Base-by-base conservation (phyloP, 2,797 vertebrate species). In the Enteromius trimaculatus region DNA sequence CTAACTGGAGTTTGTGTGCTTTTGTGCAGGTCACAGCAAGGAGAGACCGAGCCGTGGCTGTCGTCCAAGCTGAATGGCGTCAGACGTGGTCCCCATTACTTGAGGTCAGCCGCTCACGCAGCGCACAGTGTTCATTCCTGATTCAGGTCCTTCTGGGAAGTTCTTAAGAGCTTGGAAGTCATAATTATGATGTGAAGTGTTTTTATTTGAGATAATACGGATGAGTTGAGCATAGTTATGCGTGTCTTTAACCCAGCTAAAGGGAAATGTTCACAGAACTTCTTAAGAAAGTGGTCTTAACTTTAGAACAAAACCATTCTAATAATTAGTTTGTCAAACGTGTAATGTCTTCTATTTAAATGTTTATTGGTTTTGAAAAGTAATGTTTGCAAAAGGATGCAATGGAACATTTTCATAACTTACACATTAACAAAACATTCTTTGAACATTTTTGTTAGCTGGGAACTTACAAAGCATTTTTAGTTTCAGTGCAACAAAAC, bases 21-120 rank as follows among this genome's bases (percentile, higher is more conserved):
- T 87, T 34, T 79, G 58, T 26, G 60, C 86, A 89, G 88, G 82
- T 81, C 69, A 77, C 29, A 21, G 4, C 3, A 53, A 84, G 62
- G 49, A 71, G 71, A 64, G 53, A 9, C 64, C 71, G 39, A 60
- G 13, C n/a, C 3, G 17, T 2, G 23, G 19, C 55, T 47, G 34
- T 37, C 31, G 34, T 80, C 79, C 66, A 14, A 42, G 37, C 66
- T 16, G 51, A 60, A 29, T 47, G 53, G 26, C 79, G 44, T 62
- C 79, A 62, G 55, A 64, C 13, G 13, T 51, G 68, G 72, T 64
- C 60, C 10, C 23, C 70, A 49, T 55, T 47, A 53, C 69, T 47
- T 81, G 86, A 87, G 85, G 86, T 87, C 79, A 44, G 79, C 42
- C 29, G 19, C 51, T 66, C 62, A 37, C 29, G 44, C 66, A 80